Percentiles rank a stretch among this genome's conserved stretches.
Evolutionary conservation across 2,797 vertebrate species (phyloP).

Genomic region (Lepilemur ruficaudatus): DNA sequence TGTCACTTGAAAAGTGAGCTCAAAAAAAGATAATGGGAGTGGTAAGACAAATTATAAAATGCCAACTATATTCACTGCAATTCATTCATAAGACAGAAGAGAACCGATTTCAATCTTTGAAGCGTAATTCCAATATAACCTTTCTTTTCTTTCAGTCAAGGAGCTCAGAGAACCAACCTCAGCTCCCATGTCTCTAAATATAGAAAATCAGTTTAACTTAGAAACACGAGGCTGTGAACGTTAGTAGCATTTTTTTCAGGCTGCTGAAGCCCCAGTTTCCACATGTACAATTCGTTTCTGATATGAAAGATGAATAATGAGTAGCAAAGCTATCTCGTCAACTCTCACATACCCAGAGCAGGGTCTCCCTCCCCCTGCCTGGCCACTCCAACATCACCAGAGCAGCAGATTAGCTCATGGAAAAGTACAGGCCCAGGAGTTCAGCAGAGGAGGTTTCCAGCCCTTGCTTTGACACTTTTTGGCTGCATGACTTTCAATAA

Average conservation of each 20-base stretch:
- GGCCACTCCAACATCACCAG: background rate
- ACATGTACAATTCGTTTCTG: background rate
- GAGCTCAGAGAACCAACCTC: slow-evolving; percentile 51
- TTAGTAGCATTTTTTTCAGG: background rate
- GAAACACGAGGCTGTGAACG: background rate
- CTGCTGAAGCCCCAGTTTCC: background rate
- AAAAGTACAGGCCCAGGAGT: background rate
- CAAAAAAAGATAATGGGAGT: slow-evolving; percentile 69
- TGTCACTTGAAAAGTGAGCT: slow-evolving; percentile 80
- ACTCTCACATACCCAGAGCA: background rate
- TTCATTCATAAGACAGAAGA: slow-evolving; percentile 72
- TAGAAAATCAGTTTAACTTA: slow-evolving; percentile 50
- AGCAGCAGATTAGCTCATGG: background rate
- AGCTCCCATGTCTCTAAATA: slow-evolving; percentile 36
- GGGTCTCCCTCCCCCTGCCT: background rate
- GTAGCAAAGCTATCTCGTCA: background rate
- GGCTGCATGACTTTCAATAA: background rate
- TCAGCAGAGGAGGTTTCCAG: rapidly evolving
- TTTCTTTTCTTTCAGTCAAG: slow-evolving; percentile 54
- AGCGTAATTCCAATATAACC: slow-evolving; percentile 59
- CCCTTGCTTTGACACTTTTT: background rate
- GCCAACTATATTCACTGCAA: slow-evolving; percentile 58
- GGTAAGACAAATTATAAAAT: slow-evolving; percentile 74
- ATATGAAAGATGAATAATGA: background rate
- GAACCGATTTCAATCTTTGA: slow-evolving; percentile 55